Conservation (phyloP, 2,888 invertebrate species). For the Mimas tiliae region DNA sequence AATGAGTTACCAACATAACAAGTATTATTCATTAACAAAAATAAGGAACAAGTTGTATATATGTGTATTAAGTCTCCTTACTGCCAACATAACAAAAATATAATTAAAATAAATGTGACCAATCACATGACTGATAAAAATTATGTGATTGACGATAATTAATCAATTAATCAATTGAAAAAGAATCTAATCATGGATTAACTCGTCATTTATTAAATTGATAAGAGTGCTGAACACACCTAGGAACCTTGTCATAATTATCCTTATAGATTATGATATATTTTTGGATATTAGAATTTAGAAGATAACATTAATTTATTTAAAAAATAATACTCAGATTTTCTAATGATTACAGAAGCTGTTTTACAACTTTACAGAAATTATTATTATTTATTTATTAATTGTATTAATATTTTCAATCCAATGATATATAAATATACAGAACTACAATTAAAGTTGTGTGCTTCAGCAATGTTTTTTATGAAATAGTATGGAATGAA, state of each 20-base stretch:
- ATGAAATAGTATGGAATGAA: too few species aligned
- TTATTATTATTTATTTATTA: too few species aligned
- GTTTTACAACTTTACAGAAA: too few species aligned
- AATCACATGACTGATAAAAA: conserved; percentile 54
- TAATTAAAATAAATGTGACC: conserved; percentile 19
- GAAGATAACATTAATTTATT: background rate
- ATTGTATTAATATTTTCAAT: too few species aligned
- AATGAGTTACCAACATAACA: background rate
- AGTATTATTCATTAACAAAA: too few species aligned
- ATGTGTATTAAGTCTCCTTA: background rate
- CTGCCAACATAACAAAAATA: conserved; percentile 34
- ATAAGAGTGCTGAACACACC: background rate
- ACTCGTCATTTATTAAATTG: conserved; percentile 25
- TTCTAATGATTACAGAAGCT: too few species aligned
- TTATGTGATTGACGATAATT: conserved; percentile 40
- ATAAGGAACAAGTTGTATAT: too few species aligned
- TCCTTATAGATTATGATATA: background rate
- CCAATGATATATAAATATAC: too few species aligned
- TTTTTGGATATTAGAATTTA: background rate
- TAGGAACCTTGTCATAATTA: background rate
- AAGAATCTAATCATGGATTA: conserved; percentile 34
- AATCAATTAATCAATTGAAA: conserved; percentile 42
- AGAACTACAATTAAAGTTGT: too few species aligned
- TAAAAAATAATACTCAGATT: too few species aligned
- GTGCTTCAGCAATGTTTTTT: too few species aligned